Conservation (phyloP, 2,797 vertebrate genomes). For the Pitangus sulphuratus region DNA sequence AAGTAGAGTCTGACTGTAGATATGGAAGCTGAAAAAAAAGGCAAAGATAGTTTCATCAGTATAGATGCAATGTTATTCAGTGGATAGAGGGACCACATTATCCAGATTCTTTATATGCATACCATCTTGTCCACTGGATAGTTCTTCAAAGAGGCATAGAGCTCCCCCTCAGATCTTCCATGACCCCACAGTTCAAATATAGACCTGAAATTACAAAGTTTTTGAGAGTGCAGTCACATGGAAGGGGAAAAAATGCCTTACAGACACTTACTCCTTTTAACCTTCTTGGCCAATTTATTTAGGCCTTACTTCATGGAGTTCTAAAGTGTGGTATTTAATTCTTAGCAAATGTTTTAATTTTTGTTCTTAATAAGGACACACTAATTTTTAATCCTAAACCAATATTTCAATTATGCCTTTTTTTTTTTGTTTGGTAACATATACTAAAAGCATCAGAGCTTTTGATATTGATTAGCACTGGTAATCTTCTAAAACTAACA, state of each 20-base stretch:
- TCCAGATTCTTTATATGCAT: neutral
- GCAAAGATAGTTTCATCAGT: constrained; percentile 5
- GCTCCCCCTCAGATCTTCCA: constrained; percentile 84
- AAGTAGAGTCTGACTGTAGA: constrained; percentile 87
- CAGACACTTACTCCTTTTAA: neutral
- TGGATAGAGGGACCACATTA: neutral
- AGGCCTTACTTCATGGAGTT: neutral
- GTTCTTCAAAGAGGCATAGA: constrained; percentile 85
- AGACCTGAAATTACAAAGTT: constrained; percentile 81
- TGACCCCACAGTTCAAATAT: constrained; percentile 97
- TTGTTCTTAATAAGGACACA: neutral
- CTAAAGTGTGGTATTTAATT: neutral
- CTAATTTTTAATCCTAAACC: neutral
- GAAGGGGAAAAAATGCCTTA: neutral
- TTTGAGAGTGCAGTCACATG: neutral
- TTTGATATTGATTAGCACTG: neutral
- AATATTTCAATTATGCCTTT: neutral
- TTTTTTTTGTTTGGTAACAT: neutral
- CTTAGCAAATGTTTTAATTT: neutral
- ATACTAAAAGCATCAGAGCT: neutral
- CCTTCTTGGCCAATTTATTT: neutral
- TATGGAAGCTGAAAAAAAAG: constrained; percentile 83
- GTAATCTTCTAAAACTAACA: neutral
- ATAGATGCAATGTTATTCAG: neutral
- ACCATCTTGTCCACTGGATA: constrained; percentile 91